These are phyloP conservation scores for Odocoileus hemionus DNA, from an alignment of 2,113 vertebrate species.

Conservation along the genomic window DNA sequence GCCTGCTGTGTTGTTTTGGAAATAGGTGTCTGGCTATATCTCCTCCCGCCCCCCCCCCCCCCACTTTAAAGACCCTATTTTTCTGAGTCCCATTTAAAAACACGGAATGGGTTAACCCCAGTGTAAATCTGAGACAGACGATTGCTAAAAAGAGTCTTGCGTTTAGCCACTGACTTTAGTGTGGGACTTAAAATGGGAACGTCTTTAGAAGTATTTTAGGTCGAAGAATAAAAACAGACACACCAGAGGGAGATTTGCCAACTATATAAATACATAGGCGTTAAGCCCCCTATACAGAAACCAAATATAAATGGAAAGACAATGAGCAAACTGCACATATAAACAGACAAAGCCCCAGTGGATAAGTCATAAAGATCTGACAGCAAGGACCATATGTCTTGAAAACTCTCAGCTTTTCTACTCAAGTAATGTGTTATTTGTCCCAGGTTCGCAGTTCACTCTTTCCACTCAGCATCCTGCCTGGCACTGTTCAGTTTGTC, in stretches of 20 bases:
- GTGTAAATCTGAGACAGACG: slow-evolving; percentile 1
- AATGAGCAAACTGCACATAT: slow-evolving; percentile 54
- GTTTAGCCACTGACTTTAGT: slow-evolving; percentile 34
- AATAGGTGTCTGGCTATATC: not conserved
- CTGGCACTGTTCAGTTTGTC: slow-evolving; percentile 25
- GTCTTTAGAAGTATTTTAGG: slow-evolving; percentile 59
- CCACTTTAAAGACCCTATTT: not conserved
- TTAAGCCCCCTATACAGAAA: slow-evolving; percentile 51
- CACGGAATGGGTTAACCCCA: not conserved
- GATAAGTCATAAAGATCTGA: slow-evolving; percentile 50
- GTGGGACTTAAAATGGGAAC: slow-evolving; percentile 30
- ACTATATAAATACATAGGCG: slow-evolving; percentile 51
- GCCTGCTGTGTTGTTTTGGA: not conserved
- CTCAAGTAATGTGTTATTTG: slow-evolving; percentile 28
- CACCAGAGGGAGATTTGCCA: slow-evolving; percentile 63
- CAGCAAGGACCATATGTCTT: slow-evolving; percentile 50
- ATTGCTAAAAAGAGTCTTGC: slow-evolving; percentile 32
- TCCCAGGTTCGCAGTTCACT: slow-evolving; percentile 15
- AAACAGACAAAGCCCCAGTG: slow-evolving; percentile 51
- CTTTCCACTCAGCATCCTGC: slow-evolving; percentile 1
- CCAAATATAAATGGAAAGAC: slow-evolving; percentile 64
- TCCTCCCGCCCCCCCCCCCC: not conserved
- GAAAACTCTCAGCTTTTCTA: slow-evolving; percentile 35
- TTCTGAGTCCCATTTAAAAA: slow-evolving; percentile 42
- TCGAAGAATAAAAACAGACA: slow-evolving; percentile 65